phyloP scores from a whole-genome alignment of 53 echinoderm and acorn worm species.

The Crossaster papposus region DNA sequence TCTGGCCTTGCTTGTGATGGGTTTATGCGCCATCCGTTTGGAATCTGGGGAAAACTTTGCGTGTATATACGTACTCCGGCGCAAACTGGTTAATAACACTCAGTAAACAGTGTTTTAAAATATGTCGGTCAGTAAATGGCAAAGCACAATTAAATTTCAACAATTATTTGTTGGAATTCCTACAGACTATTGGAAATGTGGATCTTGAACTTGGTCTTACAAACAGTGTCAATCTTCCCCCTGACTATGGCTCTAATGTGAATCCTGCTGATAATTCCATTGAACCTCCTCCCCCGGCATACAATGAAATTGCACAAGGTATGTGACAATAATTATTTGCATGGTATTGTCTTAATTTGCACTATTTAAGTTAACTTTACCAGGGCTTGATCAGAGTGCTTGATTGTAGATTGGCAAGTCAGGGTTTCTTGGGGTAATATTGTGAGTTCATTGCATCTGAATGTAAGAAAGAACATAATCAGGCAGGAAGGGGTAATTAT shows the following conservation, averaged over 20 bases:
- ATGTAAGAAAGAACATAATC: neutral
- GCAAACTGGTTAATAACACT: too few relatives aligned
- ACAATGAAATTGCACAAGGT: constrained; percentile 67
- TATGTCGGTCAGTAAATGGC: too few relatives aligned
- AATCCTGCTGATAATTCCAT: neutral
- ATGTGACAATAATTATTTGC: neutral
- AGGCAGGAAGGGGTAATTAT: neutral
- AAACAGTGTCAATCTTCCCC: constrained; percentile 17
- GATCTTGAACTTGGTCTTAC: constrained; percentile 51
- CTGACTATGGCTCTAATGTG: constrained; percentile 40
- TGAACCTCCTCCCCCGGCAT: constrained; percentile 67
- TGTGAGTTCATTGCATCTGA: neutral
- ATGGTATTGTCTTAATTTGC: too few relatives aligned
- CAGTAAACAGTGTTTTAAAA: too few relatives aligned
- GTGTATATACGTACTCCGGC: too few relatives aligned
- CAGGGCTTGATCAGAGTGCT: neutral
- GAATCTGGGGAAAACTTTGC: too few relatives aligned
- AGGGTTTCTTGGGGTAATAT: too few relatives aligned
- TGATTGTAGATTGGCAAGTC: neutral
- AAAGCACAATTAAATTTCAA: too few relatives aligned
- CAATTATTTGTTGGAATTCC: neutral
- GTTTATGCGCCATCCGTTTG: too few relatives aligned
- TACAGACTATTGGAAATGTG: neutral
- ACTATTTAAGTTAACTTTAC: too few relatives aligned
- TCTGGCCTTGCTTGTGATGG: too few relatives aligned